phyloP scores from a whole-genome alignment of 2,797 vertebrate species.

The Natrix natrix region DNA sequence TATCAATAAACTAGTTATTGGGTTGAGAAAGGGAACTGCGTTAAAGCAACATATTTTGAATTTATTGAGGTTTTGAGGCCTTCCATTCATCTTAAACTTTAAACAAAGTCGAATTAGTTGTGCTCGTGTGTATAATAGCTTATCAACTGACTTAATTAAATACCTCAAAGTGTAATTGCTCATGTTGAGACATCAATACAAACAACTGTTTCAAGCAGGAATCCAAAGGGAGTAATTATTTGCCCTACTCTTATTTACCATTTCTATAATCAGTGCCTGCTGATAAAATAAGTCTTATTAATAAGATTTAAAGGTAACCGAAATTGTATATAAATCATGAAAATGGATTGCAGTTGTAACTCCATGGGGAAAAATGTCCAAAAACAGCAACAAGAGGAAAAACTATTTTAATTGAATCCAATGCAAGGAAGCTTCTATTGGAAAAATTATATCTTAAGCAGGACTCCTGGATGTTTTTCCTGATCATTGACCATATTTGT shows the following conservation, averaged over 20 bases:
- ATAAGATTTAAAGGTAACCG: slow-evolving; percentile 11
- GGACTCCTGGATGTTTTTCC: not conserved
- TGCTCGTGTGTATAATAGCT: not conserved
- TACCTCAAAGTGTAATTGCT: slow-evolving; percentile 23
- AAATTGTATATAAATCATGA: slow-evolving; percentile 13
- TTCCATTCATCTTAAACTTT: slow-evolving; percentile 5
- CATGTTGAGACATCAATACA: slow-evolving; percentile 28
- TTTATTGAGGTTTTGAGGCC: not conserved
- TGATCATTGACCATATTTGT: not conserved
- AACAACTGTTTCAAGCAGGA: slow-evolving; percentile 12
- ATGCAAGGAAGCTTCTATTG: not conserved
- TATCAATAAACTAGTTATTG: not conserved
- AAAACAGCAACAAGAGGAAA: not conserved
- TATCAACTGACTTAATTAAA: slow-evolving; percentile 19
- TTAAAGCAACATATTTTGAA: not conserved
- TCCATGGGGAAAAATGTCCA: not conserved
- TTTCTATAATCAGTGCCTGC: not conserved
- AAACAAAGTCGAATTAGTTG: not conserved
- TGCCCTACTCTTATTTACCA: not conserved
- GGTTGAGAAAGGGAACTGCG: not conserved
- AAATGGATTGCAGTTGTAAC: not conserved
- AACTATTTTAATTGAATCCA: not conserved
- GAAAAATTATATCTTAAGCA: not conserved
- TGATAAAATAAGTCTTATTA: slow-evolving; percentile 30
- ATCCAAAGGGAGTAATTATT: slow-evolving; percentile 24